Conservation (phyloP, 2,113 vertebrate species). For the Myiopsitta monachus region DNA sequence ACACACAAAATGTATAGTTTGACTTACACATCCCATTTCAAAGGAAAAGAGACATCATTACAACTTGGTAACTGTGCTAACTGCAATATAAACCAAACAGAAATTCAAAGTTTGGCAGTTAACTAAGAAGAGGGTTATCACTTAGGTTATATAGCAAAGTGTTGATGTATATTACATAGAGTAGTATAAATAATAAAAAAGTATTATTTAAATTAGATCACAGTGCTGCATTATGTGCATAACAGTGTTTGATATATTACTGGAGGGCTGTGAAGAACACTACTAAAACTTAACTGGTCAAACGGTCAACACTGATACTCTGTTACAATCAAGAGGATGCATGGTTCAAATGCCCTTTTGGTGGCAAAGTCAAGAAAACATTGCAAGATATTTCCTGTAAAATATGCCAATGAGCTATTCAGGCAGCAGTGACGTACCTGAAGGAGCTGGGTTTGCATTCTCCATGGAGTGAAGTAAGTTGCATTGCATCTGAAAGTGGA, state of each 20-base stretch:
- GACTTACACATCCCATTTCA: conserved; percentile 76
- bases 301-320: conserved; percentile 76
- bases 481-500: neutral
- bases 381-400: conserved; percentile 48
- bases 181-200: conserved; percentile 87
- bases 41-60: conserved; percentile 73
- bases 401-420: conserved; percentile 45
- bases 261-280: conserved; percentile 77
- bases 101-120: conserved; percentile 73
- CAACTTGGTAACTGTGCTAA: conserved; percentile 76
- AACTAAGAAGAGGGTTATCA: conserved; percentile 79
- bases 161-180: conserved; percentile 82
- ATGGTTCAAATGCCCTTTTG: conserved; percentile 72
- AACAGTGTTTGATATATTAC: conserved; percentile 84
- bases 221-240: conserved; percentile 84
- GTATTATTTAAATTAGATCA: conserved; percentile 88
- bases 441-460: conserved; percentile 63
- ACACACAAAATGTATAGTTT: conserved; percentile 73
- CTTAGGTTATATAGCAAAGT: conserved; percentile 82
- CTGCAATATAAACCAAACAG: conserved; percentile 76
- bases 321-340: conserved; percentile 68
- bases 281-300: conserved; percentile 69
- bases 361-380: conserved; percentile 68
- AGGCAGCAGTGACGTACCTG: conserved; percentile 58
- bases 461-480: conserved; percentile 53